phyloP scores from a whole-genome alignment of 2,888 invertebrate genomes.

The Oligia fasciuncula region DNA sequence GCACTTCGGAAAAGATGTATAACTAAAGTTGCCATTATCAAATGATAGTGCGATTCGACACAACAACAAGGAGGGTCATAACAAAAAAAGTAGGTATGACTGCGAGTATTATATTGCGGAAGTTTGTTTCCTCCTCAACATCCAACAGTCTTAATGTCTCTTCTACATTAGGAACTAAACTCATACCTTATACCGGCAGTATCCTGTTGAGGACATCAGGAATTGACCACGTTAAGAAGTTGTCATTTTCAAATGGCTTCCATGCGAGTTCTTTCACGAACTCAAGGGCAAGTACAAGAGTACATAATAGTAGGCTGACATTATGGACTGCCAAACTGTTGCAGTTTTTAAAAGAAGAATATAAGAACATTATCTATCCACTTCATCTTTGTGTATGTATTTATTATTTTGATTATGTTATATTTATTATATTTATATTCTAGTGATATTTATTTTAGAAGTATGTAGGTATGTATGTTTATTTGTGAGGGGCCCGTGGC shows the following conservation, averaged over 20 bases:
- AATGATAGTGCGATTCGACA: background rate
- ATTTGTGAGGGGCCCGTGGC: too few species aligned
- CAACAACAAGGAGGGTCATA: background rate
- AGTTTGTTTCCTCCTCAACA: constrained; percentile 4
- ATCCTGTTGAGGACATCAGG: background rate
- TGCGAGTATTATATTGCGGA: background rate
- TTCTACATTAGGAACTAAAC: constrained; percentile 5
- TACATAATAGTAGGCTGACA: background rate
- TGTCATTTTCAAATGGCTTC: background rate
- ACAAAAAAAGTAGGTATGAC: background rate
- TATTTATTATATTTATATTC: too few species aligned
- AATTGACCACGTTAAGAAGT: background rate
- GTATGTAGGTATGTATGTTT: too few species aligned
- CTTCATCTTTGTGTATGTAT: too few species aligned
- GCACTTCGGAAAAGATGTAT: background rate
- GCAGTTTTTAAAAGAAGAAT: too few species aligned
- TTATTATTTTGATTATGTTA: too few species aligned
- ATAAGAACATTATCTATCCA: too few species aligned
- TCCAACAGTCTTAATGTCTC: constrained; percentile 1
- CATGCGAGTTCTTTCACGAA: background rate
- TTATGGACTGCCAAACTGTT: too few species aligned
- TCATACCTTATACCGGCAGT: background rate
- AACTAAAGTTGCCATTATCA: background rate
- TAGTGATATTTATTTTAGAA: too few species aligned
- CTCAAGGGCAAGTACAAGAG: background rate